phyloP scores from a whole-genome alignment of 2,888 invertebrate genomes.

The Chymomyza amoena region DNA sequence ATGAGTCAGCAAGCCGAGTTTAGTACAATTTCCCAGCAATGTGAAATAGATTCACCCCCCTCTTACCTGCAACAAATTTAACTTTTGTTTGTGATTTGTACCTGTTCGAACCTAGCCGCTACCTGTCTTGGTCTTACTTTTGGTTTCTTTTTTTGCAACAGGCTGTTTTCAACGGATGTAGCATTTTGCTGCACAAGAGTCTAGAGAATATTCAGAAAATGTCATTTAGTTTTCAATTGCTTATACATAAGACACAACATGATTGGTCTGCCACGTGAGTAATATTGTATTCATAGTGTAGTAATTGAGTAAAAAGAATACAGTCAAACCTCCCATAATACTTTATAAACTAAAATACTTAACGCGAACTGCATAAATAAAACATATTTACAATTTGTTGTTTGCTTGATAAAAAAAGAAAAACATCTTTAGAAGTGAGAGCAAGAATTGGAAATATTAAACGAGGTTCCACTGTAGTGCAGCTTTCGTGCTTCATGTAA shows the following conservation, averaged over 20 bases:
- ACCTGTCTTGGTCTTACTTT: not conserved
- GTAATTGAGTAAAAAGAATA: not conserved
- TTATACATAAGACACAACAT: constrained; percentile 20
- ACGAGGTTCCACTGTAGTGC: not conserved
- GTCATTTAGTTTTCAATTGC: not conserved
- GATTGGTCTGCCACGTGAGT: constrained; percentile 63
- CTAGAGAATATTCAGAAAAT: not conserved
- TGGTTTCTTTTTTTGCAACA: not conserved
- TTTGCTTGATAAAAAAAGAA: no score
- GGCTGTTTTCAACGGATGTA: not conserved
- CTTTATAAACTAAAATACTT: no score
- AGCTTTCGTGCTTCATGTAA: not conserved
- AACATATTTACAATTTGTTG: no score
- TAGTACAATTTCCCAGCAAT: constrained; percentile 37
- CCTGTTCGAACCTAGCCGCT: not conserved
- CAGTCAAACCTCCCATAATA: not conserved
- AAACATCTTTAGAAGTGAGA: no score
- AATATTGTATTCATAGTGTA: not conserved
- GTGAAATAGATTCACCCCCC: constrained; percentile 6
- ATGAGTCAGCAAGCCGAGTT: constrained; percentile 63
- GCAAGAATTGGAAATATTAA: not conserved
- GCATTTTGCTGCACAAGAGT: no score
- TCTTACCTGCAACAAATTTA: not conserved
- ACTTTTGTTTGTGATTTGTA: not conserved
- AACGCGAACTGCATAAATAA: no score